Evolutionary conservation across 64 coral and sea anemone species (phyloP), one percentile per base, ranked within the genome.

Genomic region (Cladopsammia gracilis): DNA sequence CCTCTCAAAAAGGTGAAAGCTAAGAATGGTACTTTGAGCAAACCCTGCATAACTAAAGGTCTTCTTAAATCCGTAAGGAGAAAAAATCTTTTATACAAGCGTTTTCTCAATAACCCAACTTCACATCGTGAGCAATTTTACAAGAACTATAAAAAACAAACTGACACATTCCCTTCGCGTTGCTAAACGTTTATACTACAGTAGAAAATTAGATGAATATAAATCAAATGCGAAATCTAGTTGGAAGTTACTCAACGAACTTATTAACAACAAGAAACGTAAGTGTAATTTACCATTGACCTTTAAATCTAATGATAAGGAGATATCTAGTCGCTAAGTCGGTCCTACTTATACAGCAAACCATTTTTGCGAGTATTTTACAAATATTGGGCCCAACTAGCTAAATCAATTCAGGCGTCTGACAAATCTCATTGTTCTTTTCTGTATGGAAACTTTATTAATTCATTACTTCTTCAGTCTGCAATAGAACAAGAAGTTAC

Each of bases 41-140:
- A 90, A 26, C 73, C 73, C 10, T 89, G 71, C 71, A 75, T 76
- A 57, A 76, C 71, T 59, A 46, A 18, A 25, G 88, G 72, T 9
- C 44, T 89, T 49, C 47, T 89, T 47, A 78, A 90, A 52, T 90
- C 75, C 46, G 62, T 90, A 46, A 79, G 70, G 79, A 90, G 50
- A 53, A 89, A 90, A 76, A 89, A 89, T 16, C 56, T 20, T 58
- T 50, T 79, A 25, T 79, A 90, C 26, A 89, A 65, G 45, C 74
- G 60, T 58, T 78, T 77, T 54, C 87, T 16, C n/a, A 45, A 48
- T 53, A 56, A 77, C 51, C 4, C 51, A 53, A 53, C 51, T 53
- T 53, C 51, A 53, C 10, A 53, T 53, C 51, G 51, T 53, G 73
- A 89, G 46, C 50, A 58, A 34, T 13, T 47, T 44, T 89, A 66